Percentiles rank a stretch among this genome's conserved stretches.
Conservation (phyloP, 1,140 invertebrate genomes). For the Drosophila fuyamai region DNA sequence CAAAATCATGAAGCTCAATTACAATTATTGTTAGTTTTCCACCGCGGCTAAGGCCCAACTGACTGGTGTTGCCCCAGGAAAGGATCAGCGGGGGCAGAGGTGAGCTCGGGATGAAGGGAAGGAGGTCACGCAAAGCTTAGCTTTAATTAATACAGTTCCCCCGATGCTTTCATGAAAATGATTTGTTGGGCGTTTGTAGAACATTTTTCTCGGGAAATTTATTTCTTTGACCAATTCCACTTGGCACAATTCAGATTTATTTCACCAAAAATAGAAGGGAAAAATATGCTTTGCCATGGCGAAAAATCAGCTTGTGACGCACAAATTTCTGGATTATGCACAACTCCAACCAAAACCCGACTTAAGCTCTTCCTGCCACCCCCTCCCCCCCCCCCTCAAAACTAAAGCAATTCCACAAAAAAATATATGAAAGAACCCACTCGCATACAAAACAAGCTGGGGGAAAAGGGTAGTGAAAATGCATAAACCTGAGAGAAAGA, state of each 20-base stretch:
- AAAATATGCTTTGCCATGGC: conserved; percentile 49
- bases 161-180: conserved; percentile 3
- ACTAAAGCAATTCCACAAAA: conserved; percentile 34
- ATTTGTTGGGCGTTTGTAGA: conserved; percentile 21
- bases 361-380: conserved; percentile 15
- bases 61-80: conserved; percentile 57
- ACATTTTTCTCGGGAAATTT: conserved; percentile 24
- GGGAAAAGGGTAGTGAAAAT: conserved; percentile 26
- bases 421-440: conserved; percentile 12
- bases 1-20: conserved; percentile 57
- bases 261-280: background rate
- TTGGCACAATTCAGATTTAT: conserved; percentile 26
- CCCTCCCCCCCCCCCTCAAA: background rate
- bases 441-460: conserved; percentile 20
- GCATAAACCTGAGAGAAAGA: conserved; percentile 43
- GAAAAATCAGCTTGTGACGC: conserved; percentile 53
- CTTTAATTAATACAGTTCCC: conserved; percentile 66
- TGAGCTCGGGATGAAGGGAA: background rate
- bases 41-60: conserved; percentile 31
- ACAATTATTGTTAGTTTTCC: conserved; percentile 73
- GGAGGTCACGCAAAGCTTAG: conserved; percentile 44
- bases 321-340: conserved; percentile 56
- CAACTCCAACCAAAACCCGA: conserved; percentile 17
- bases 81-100: background rate
- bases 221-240: conserved; percentile 27